Base-by-base conservation (phyloP, 2,113 vertebrate species). In the Nyctibius bracteatus region DNA sequence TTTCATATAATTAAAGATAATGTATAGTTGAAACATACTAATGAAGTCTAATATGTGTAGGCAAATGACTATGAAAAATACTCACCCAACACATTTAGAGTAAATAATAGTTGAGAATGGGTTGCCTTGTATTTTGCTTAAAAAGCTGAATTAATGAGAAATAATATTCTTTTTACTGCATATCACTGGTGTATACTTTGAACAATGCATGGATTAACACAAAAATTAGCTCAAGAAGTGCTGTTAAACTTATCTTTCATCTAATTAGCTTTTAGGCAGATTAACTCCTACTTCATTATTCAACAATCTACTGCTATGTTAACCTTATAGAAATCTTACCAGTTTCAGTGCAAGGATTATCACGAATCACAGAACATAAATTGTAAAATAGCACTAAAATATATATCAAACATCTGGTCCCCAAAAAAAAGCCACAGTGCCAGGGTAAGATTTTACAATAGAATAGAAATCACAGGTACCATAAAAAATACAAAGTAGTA, bases 1-100 rank as follows among this genome's bases (percentile, higher is more conserved):
- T 73, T 74, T 88, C 51, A 94, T 33, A 73, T 88, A 92, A 95
- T 95, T 96, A 94, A 81, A 58, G 77, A 71, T 71, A 95, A 93
- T 31, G 15, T 81, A 78, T 94, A 63, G 49, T 77, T 95, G 55
- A 97, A 97, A 88, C n/a, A 61, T 79, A 70, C 35, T 94, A 86
- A 96, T 94, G 44, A 96, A 86, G 17, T 77, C 23, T 93, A 86
- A 96, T 75, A 18, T 65, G 16, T 63, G 23, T 58, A 23, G 70
- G 58, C 58, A 96, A 96, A 91, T 87, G 39, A 57, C 65, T 55
- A 25, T 83, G 81, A 95, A 88, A 95, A 94, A 92, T 35, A 79
- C 28, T n/a, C 23, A 81, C 41, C 4, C 73, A 67, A 41, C 49
- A 59, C 71, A 96, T 68, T 66, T 86, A 23, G 12, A 65, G 71